Evolutionary conservation across 2,888 invertebrate genomes (phyloP).

Genomic region (Crossocerus cetratus): DNA sequence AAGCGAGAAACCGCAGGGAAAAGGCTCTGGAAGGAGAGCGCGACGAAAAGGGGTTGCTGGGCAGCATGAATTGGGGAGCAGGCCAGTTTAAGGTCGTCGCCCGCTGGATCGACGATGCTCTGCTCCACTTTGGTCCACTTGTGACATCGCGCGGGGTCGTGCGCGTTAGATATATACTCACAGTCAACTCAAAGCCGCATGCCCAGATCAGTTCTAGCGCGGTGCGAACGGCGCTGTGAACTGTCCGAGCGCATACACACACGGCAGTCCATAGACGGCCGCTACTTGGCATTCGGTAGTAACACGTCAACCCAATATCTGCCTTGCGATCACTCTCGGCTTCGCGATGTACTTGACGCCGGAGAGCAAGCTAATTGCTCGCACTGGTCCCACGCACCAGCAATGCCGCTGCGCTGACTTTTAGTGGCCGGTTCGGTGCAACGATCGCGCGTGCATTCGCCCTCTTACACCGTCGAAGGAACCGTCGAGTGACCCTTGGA

Average conservation of each 20-base stretch:
- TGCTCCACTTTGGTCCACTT: conserved; percentile 39
- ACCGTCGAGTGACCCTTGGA: neutral
- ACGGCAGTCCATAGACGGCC: neutral
- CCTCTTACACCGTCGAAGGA: neutral
- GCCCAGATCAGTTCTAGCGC: conserved; percentile 38
- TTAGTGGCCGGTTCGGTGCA: neutral
- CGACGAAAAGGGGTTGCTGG: too few relatives aligned
- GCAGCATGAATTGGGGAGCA: conserved; percentile 29
- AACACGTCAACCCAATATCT: conserved; percentile 31
- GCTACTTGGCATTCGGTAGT: conserved; percentile 34
- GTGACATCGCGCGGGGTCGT: neutral
- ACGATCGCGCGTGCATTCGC: neutral
- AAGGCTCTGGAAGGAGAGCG: too few relatives aligned
- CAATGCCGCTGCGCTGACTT: neutral
- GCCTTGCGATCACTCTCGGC: conserved; percentile 1
- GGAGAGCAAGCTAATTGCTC: conserved; percentile 5
- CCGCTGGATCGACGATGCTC: conserved; percentile 46
- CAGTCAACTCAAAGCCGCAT: conserved; percentile 29
- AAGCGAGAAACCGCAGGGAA: too few relatives aligned
- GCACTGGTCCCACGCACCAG: neutral
- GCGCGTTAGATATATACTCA: neutral
- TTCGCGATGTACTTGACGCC: neutral
- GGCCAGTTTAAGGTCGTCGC: conserved; percentile 47
- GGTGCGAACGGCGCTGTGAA: conserved; percentile 36
- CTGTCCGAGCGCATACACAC: neutral